Evolutionary conservation across 92 coral and sea anemone species (phyloP).

Genomic region (Heliopora coerulea): DNA sequence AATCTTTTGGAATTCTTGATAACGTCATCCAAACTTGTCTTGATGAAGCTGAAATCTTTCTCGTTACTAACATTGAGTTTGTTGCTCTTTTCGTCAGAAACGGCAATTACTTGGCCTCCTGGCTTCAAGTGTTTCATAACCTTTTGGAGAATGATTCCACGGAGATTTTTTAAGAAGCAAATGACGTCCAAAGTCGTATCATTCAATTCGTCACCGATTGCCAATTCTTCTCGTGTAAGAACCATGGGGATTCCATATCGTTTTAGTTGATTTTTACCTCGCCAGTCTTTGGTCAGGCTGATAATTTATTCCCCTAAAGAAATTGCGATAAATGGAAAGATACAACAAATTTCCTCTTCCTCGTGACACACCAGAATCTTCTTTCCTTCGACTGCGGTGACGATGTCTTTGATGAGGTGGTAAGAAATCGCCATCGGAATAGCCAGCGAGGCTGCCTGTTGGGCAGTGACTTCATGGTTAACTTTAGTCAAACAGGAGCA

Average conservation of each 20-base stretch:
- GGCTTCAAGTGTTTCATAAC: conserved; percentile 47
- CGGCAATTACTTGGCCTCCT: conserved; percentile 50
- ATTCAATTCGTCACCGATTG: neutral
- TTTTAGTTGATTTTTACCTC: neutral
- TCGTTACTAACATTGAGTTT: conserved; percentile 30
- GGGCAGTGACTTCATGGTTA: neutral
- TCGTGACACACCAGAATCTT: conserved; percentile 8
- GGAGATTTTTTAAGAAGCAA: conserved; percentile 49
- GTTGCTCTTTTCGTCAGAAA: conserved; percentile 35
- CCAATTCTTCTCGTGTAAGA: neutral
- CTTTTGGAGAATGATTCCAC: conserved; percentile 25
- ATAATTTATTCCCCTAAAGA: neutral
- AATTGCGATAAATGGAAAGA: conserved; percentile 2
- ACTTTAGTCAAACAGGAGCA: neutral
- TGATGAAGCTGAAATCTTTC: conserved; percentile 47
- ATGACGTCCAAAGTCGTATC: conserved; percentile 37
- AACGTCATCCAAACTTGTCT: conserved; percentile 42
- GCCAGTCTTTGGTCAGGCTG: neutral
- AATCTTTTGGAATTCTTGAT: conserved; percentile 37
- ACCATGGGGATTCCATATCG: conserved; percentile 5
- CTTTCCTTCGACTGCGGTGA: conserved; percentile 4
- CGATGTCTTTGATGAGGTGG: conserved; percentile 5
- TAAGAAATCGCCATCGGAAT: conserved; percentile 22
- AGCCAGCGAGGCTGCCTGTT: conserved; percentile 11
- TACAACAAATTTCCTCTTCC: neutral